phyloP scores from a whole-genome alignment of 2,113 vertebrate genomes.

The Patagioenas fasciata region DNA sequence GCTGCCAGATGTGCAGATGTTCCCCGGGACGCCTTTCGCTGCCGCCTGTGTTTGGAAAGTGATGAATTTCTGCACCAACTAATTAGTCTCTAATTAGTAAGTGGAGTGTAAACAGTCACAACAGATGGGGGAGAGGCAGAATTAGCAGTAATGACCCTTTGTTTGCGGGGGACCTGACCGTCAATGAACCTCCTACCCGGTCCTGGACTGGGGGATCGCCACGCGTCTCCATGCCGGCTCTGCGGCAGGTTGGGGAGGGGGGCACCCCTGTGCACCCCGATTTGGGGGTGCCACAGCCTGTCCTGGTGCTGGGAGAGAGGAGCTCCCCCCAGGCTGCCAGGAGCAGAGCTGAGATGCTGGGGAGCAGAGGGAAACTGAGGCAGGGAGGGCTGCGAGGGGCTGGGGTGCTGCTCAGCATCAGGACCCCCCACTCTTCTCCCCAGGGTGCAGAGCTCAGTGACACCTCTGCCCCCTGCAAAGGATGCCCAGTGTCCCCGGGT shows the following conservation, averaged over 20 bases:
- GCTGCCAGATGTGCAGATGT: slow-evolving; percentile 72
- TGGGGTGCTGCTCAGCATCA: neutral
- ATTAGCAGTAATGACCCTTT: slow-evolving; percentile 85
- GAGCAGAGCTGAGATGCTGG: too few relatives aligned
- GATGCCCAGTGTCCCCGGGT: rapidly evolving
- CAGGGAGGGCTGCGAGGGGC: neutral
- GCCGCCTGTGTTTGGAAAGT: slow-evolving; percentile 76
- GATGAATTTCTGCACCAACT: slow-evolving; percentile 84
- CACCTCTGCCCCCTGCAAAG: rapidly evolving
- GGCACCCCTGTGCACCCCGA: rapidly evolving
- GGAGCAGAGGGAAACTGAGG: neutral
- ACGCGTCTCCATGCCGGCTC: rapidly evolving
- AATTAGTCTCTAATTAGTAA: slow-evolving; percentile 92
- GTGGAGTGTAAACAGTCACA: slow-evolving; percentile 89
- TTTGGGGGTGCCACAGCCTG: neutral
- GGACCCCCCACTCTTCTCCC: too few relatives aligned
- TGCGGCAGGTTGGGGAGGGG: rapidly evolving
- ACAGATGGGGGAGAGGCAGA: slow-evolving; percentile 85
- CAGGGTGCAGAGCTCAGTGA: neutral
- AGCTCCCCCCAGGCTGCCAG: too few relatives aligned
- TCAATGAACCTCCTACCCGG: neutral
- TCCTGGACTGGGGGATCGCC: rapidly evolving
- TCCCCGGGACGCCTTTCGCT: slow-evolving; percentile 14
- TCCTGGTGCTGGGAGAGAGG: neutral
- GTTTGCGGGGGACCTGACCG: neutral